These are phyloP conservation scores for Drosophila elegans DNA, from an alignment of 1,140 invertebrate species.

Conservation along the genomic window DNA sequence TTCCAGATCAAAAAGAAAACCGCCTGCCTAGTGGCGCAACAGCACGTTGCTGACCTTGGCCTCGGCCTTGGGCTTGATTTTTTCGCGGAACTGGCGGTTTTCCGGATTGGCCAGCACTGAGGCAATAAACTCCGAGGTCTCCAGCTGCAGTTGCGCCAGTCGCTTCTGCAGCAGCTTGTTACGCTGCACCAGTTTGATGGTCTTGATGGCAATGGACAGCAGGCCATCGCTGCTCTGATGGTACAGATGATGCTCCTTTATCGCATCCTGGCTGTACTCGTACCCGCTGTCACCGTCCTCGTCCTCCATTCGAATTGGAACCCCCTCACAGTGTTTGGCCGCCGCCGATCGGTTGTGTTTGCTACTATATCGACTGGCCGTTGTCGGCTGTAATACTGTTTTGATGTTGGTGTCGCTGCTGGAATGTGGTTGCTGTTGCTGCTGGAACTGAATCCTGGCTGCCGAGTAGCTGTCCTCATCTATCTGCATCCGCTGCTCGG, in stretches of 20 bases:
- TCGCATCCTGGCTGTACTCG: conserved; percentile 39
- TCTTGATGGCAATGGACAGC: conserved; percentile 77
- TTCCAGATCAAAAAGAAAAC: conserved; percentile 3
- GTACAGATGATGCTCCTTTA: conserved; percentile 26
- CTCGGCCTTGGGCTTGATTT: conserved; percentile 55
- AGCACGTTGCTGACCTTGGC: conserved; percentile 65
- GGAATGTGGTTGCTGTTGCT: conserved; percentile 42
- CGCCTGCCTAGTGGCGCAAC: conserved; percentile 58
- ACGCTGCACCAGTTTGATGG: conserved; percentile 79
- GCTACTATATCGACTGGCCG: conserved; percentile 28
- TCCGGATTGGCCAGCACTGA: conserved; percentile 82
- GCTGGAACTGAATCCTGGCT: conserved; percentile 10
- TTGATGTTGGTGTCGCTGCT: conserved; percentile 52
- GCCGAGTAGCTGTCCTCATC: conserved; percentile 8
- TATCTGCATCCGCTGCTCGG: conserved; percentile 35
- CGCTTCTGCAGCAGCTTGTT: conserved; percentile 77
- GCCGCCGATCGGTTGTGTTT: conserved; percentile 24
- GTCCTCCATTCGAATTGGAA: conserved; percentile 23
- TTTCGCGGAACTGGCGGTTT: conserved; percentile 74
- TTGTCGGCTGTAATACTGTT: conserved; percentile 73
- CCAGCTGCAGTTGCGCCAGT: conserved; percentile 69
- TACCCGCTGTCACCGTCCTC: conserved; percentile 63
- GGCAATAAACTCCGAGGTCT: conserved; percentile 79
- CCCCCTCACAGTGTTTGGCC: conserved; percentile 48
- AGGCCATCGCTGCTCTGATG: conserved; percentile 59